Percentiles rank a stretch among this genome's conserved stretches.
These are phyloP conservation scores for Aptenodytes forsteri DNA, from an alignment of 2,113 vertebrate genomes.

Conservation along the genomic window DNA sequence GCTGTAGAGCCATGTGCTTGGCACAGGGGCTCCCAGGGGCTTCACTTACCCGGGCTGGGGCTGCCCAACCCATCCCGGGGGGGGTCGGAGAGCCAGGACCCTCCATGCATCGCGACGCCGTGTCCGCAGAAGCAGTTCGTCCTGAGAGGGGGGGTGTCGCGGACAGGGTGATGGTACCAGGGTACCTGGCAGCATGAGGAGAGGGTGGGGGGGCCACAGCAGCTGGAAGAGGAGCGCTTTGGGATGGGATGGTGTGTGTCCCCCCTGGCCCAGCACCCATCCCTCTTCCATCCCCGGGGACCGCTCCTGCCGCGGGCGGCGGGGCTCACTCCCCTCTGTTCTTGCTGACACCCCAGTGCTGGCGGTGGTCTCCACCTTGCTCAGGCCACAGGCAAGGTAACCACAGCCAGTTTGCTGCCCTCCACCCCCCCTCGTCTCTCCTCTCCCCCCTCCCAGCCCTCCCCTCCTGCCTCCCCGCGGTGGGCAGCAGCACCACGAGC, in stretches of 20 bases:
- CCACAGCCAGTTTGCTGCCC: not conserved
- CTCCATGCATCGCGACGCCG: fast-evolving
- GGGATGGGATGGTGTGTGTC: not conserved
- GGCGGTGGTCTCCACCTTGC: not conserved
- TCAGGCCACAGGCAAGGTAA: not conserved
- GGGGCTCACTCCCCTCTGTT: not conserved
- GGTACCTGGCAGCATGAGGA: fast-evolving
- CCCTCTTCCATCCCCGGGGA: not conserved
- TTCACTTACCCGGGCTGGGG: fast-evolving
- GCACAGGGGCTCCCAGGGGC: not conserved
- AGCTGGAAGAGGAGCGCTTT: not conserved
- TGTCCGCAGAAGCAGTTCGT: fast-evolving
- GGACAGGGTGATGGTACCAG: not conserved
- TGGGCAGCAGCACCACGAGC: not conserved
- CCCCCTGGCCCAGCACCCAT: not conserved
- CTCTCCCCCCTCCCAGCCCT: not conserved
- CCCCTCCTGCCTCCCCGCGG: fast-evolving
- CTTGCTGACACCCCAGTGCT: not conserved
- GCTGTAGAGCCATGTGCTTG: fast-evolving
- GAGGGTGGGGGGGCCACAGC: not conserved
- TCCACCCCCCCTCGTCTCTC: not conserved
- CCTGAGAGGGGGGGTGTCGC: not conserved
- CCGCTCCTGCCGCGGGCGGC: not conserved
- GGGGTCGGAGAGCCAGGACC: not conserved
- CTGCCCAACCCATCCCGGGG: fast-evolving